Evolutionary conservation across 1,140 invertebrate genomes (phyloP).

Genomic region (Dryas iulia): DNA sequence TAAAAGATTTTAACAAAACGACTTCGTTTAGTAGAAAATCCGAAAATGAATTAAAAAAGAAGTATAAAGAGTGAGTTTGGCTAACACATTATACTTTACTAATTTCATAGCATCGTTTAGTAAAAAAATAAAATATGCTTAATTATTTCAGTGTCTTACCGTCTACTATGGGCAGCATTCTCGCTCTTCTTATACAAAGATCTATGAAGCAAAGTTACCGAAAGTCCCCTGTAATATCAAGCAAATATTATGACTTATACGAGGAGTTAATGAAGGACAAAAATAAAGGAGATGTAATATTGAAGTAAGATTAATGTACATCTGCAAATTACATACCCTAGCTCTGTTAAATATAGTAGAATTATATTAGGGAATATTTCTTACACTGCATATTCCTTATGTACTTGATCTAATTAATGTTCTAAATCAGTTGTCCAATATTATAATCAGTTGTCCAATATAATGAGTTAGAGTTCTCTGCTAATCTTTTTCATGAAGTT

Average conservation of each 20-base stretch:
- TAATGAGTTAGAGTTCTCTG: too few species aligned
- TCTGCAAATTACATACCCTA: too few species aligned
- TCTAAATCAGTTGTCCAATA: too few species aligned
- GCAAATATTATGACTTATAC: slow-evolving; percentile 70
- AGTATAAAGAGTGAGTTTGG: slow-evolving; percentile 63
- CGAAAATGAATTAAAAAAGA: slow-evolving; percentile 66
- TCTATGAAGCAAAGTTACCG: slow-evolving; percentile 72
- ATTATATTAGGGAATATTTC: too few species aligned
- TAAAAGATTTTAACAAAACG: slow-evolving; percentile 66
- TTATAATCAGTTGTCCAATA: too few species aligned
- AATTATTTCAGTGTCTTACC: slow-evolving; percentile 59
- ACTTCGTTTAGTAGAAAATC: slow-evolving; percentile 57
- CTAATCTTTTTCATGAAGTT: too few species aligned
- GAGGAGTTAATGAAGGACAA: slow-evolving; percentile 61
- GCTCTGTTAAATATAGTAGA: too few species aligned
- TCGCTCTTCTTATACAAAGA: slow-evolving; percentile 63
- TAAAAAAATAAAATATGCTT: too few species aligned
- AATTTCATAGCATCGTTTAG: too few species aligned
- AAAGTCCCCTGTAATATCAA: slow-evolving; percentile 69
- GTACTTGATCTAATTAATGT: too few species aligned
- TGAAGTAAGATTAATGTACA: slow-evolving; percentile 55
- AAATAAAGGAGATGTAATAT: slow-evolving; percentile 57
- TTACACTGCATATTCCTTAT: too few species aligned
- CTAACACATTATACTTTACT: neutral
- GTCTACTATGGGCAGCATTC: slow-evolving; percentile 63